phyloP scores from a whole-genome alignment of 2,888 invertebrate species.

The Cerceris ruficornis region DNA sequence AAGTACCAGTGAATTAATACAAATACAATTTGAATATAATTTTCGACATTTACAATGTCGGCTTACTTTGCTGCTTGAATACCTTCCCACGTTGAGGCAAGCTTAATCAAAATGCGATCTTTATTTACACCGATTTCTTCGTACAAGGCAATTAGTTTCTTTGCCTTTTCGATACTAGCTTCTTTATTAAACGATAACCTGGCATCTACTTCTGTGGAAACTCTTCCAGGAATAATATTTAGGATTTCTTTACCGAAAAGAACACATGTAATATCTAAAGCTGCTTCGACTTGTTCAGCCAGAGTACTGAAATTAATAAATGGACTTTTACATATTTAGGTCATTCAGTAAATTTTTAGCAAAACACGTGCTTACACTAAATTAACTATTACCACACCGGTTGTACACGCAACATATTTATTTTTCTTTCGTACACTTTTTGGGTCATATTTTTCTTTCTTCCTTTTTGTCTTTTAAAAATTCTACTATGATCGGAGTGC shows the following conservation, averaged over 20 bases:
- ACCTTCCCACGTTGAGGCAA: constrained; percentile 99
- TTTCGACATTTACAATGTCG: neutral
- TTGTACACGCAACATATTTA: too few relatives aligned
- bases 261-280: constrained; percentile 97
- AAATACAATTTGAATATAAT: neutral
- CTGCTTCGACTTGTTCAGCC: constrained; percentile 90
- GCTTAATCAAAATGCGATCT: constrained; percentile 97
- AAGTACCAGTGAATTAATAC: constrained; percentile 26
- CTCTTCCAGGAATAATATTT: constrained; percentile 98
- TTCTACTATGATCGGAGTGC: too few relatives aligned
- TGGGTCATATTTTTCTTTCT: too few relatives aligned
- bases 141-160: constrained; percentile 94
- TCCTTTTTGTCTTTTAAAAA: too few relatives aligned
- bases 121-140: constrained; percentile 94
- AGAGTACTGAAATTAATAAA: constrained; percentile 83
- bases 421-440: too few relatives aligned
- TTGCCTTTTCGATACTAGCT: constrained; percentile 94
- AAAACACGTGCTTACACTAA: too few relatives aligned
- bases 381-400: too few relatives aligned
- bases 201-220: constrained; percentile 98
- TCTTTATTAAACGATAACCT: constrained; percentile 97
- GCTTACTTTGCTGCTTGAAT: constrained; percentile 97
- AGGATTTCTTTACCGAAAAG: constrained; percentile 98
- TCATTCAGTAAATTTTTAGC: neutral
- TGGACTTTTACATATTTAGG: constrained; percentile 15